A percentile compares a stretch with the other conserved stretches of the same genome.
Conservation (phyloP, 1,140 invertebrate genomes). For the Calliphora vicina region DNA sequence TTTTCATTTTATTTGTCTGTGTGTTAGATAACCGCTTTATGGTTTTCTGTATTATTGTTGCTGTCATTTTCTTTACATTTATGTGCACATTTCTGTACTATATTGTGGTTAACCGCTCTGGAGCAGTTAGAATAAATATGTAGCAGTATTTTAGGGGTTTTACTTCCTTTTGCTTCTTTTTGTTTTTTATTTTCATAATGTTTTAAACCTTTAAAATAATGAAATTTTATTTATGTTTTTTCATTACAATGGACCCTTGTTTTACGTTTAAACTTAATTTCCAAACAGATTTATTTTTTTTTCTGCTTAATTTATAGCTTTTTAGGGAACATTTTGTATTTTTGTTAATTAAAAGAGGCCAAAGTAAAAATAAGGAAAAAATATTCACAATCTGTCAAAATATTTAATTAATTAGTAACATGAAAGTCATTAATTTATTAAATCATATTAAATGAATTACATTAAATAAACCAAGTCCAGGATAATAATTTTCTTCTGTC, state of each 20-base stretch:
- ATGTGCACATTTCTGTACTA: neutral
- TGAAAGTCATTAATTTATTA: neutral
- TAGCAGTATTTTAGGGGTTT: neutral
- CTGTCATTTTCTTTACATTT: neutral
- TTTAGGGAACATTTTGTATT: neutral
- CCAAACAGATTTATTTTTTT: neutral
- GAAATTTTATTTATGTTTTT: too few relatives aligned
- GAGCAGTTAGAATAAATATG: neutral
- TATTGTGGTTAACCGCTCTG: neutral
- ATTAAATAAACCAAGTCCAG: too few relatives aligned
- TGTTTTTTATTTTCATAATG: neutral
- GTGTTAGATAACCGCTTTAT: neutral
- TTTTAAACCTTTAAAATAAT: too few relatives aligned
- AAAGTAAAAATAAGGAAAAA: neutral
- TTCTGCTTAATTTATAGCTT: neutral
- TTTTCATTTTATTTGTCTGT: neutral
- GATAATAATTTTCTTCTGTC: too few relatives aligned
- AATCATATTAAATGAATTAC: neutral
- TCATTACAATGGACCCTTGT: too few relatives aligned
- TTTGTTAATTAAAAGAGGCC: neutral
- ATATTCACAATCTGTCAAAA: neutral
- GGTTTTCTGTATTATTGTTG: neutral
- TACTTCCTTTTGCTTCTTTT: neutral
- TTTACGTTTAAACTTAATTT: neutral
- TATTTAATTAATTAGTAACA: slow-evolving; percentile 3